These are phyloP conservation scores for Oryctes rhinoceros DNA, from an alignment of 1,140 invertebrate genomes.

Conservation along the genomic window DNA sequence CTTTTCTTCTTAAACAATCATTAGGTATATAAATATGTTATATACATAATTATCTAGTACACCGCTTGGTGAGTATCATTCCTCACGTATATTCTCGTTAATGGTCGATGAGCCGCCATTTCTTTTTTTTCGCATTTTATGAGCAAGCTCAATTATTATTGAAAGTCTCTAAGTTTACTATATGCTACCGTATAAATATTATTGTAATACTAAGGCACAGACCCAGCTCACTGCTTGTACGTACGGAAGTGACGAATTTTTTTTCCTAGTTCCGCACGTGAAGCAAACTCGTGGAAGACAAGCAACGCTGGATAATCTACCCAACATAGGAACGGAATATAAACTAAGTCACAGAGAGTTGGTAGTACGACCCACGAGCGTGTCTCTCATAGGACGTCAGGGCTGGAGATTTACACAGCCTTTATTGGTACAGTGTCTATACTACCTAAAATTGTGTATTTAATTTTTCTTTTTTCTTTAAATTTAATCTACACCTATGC, in stretches of 20 bases:
- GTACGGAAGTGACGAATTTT: background rate
- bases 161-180: constrained; percentile 53
- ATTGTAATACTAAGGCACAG: constrained; percentile 63
- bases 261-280: constrained; percentile 45
- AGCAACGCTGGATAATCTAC: constrained; percentile 59
- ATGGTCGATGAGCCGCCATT: constrained; percentile 28
- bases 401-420: constrained; percentile 55
- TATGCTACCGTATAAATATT: constrained; percentile 58
- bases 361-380: constrained; percentile 29
- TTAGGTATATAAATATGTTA: constrained; percentile 50
- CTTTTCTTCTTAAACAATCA: constrained; percentile 24
- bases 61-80: constrained; percentile 29
- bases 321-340: constrained; percentile 54
- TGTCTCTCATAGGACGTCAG: constrained; percentile 41
- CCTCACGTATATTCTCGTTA: constrained; percentile 40
- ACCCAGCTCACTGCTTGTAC: constrained; percentile 61
- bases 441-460: constrained; percentile 16
- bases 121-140: constrained; percentile 38
- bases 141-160: constrained; percentile 55
- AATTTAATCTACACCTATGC: constrained; percentile 48
- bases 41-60: constrained; percentile 48
- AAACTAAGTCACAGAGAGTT: constrained; percentile 51
- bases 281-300: constrained; percentile 59
- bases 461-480: background rate
- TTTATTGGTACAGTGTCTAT: constrained; percentile 55